Conservation (phyloP, 2,113 vertebrate species). For the Shinisaurus crocodilurus region DNA sequence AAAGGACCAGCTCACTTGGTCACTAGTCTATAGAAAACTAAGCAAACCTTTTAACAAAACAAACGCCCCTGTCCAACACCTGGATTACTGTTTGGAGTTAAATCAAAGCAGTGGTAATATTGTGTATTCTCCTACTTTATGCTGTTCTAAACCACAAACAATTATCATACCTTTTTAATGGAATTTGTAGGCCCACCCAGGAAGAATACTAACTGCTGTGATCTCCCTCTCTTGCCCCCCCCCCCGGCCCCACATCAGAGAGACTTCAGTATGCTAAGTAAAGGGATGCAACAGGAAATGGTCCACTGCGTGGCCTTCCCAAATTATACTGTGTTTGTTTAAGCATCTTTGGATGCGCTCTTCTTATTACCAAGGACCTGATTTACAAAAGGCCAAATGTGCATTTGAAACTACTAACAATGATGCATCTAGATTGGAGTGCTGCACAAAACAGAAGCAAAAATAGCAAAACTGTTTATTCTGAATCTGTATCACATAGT, state of each 20-base stretch:
- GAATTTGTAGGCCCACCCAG: slow-evolving; percentile 79
- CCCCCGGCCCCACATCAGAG: slow-evolving; percentile 55
- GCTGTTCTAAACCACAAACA: slow-evolving; percentile 72
- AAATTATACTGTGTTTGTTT: slow-evolving; percentile 81
- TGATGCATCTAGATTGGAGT: slow-evolving; percentile 71
- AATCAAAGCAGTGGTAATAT: slow-evolving; percentile 85
- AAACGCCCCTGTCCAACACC: slow-evolving; percentile 46
- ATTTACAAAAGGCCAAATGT: slow-evolving; percentile 74
- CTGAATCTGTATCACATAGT: slow-evolving; percentile 84
- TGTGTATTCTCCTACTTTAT: slow-evolving; percentile 83
- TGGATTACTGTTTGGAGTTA: slow-evolving; percentile 80
- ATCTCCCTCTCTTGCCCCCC: slow-evolving; percentile 21
- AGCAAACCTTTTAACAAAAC: slow-evolving; percentile 60
- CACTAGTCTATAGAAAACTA: slow-evolving; percentile 94
- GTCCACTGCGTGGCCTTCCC: slow-evolving; percentile 81
- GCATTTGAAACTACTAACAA: slow-evolving; percentile 68
- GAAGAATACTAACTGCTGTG: slow-evolving; percentile 74
- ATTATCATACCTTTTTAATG: slow-evolving; percentile 78
- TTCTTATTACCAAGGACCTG: slow-evolving; percentile 81
- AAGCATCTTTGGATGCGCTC: slow-evolving; percentile 77
- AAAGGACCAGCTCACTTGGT: slow-evolving; percentile 93
- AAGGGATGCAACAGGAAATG: slow-evolving; percentile 73
- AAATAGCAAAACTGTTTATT: slow-evolving; percentile 82
- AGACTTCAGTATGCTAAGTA: slow-evolving; percentile 86
- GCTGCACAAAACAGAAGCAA: slow-evolving; percentile 68